Evolutionary conservation across 1,140 invertebrate genomes (phyloP), one percentile per base, ranked within the genome.

Genomic region (Drosophila subpulchrella): DNA sequence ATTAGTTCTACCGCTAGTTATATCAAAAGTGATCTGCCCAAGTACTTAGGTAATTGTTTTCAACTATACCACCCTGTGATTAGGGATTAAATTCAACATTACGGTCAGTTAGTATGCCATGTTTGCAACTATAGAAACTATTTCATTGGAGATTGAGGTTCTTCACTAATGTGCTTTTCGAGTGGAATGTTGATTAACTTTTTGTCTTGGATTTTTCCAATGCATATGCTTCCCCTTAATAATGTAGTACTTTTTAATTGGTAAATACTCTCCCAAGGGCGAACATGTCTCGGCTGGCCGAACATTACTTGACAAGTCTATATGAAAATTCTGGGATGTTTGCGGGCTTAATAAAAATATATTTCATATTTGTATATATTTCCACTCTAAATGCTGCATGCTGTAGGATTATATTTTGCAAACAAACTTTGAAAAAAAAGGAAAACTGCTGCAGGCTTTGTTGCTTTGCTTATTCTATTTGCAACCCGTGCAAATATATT

Each of bases 401-500:
- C 55, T 54, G 20, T 66, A 38, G 71, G 46, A 51, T 54, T 59
- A 60, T 24, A 50, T 36, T 56, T 77, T 11, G 63, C 63, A 44
- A 65, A 39, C 13, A 61, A 63, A 70, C 38, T n/a, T 34, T 32
- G 17, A 46, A 67, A 51, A 55, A 20, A 59, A 44, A 17, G 8
- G 27, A 50, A 53, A 67, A 51, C 34, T 58, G 53, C 54, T 67
- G 76, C 61, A 61, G 41, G 60, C 42, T 60, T 36, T 67, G 48
- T 51, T 70, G 48, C 59, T 60, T 67, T 12, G 46, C 20, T 70
- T 61, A 46, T 53, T 48, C 51, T 66, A 62, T 62, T 47, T 71
- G 76, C 78, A 79, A 63, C 60, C 72, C 71, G 54, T 84, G 79
- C 83, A 77, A 55, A 81, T 81, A 84, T 77, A 84, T 51, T 66